phyloP scores from a whole-genome alignment of 2,797 vertebrate species.

The Rhincodon typus region DNA sequence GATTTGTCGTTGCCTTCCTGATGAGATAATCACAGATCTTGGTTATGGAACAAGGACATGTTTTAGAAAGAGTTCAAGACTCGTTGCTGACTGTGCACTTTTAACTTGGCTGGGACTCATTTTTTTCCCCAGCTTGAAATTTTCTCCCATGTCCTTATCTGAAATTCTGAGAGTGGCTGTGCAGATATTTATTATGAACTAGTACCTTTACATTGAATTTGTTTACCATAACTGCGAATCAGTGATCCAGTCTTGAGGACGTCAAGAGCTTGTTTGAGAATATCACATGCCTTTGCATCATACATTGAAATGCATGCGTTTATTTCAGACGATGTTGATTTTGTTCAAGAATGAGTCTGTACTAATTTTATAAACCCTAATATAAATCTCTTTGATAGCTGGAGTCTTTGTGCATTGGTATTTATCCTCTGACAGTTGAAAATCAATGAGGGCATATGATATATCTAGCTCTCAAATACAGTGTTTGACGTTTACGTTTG shows the following conservation, averaged over 20 bases:
- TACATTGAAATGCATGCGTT: not conserved
- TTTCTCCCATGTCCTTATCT: not conserved
- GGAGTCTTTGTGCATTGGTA: not conserved
- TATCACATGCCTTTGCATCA: not conserved
- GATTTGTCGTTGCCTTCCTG: not conserved
- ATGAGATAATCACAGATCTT: not conserved
- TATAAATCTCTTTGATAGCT: not conserved
- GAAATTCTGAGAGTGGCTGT: not conserved
- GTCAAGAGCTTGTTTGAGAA: not conserved
- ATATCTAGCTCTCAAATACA: not conserved
- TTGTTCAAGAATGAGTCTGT: not conserved
- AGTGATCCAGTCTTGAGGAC: not conserved
- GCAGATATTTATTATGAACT: not conserved
- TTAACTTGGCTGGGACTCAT: not conserved
- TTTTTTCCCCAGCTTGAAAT: not conserved
- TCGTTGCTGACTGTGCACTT: not conserved
- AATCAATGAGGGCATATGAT: not conserved
- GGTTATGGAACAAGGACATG: not conserved
- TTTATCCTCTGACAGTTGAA: not conserved
- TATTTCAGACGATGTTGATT: not conserved
- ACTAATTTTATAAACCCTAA: not conserved
- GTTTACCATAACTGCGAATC: not conserved
- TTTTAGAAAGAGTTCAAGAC: not conserved
- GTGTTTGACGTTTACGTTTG: not conserved
- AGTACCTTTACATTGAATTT: not conserved